phyloP scores from a whole-genome alignment of 2,113 vertebrate genomes.

The Megaptera novaeangliae region DNA sequence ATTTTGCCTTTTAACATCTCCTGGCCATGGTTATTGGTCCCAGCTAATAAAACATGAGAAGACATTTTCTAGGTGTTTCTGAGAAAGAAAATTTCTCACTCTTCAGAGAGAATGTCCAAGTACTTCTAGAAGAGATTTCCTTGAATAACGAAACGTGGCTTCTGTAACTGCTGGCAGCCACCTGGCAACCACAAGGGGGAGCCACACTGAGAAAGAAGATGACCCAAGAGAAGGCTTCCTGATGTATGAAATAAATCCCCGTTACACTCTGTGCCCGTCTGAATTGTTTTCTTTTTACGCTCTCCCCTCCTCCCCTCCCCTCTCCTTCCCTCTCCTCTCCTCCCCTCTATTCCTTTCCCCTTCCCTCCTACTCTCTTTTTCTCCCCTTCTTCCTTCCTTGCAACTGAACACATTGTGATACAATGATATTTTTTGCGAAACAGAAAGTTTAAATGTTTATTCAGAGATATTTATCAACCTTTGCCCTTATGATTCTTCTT shows the following conservation, averaged over 20 bases:
- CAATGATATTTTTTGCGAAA: background rate
- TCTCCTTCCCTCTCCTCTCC: background rate
- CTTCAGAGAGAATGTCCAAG: background rate
- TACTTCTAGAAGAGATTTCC: background rate
- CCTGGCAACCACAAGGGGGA: conserved; percentile 33
- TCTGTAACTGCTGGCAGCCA: background rate
- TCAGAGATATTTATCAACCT: background rate
- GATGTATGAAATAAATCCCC: background rate
- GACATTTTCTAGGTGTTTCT: background rate
- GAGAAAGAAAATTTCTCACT: background rate
- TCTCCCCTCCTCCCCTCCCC: no score
- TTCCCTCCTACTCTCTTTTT: background rate
- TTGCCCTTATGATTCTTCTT: background rate
- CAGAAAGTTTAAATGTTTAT: background rate
- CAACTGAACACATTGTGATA: background rate
- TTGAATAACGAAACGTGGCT: background rate
- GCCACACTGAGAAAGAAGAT: background rate
- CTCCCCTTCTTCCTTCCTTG: background rate
- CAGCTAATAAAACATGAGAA: background rate
- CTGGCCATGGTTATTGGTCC: background rate
- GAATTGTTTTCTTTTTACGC: background rate
- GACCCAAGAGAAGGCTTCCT: background rate
- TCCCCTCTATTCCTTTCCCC: no score
- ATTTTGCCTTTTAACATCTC: background rate
- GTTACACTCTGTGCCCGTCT: background rate